A percentile compares a stretch with the other conserved stretches of the same genome.
phyloP scores from a whole-genome alignment of 92 coral and sea anemone genomes.

The Pocillopora meandrina region DNA sequence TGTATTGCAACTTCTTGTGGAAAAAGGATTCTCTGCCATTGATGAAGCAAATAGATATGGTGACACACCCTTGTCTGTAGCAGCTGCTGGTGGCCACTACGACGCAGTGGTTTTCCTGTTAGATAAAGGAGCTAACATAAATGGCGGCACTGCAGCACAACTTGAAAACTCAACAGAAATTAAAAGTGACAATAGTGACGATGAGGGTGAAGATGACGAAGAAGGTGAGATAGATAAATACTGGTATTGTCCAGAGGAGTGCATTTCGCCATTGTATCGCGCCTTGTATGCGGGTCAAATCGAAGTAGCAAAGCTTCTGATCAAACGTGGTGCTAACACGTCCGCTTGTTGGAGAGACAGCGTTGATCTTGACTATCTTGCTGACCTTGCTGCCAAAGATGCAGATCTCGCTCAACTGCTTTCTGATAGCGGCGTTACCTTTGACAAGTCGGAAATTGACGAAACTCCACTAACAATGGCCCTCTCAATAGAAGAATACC shows the following conservation, averaged over 20 bases:
- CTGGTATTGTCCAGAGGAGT: background rate
- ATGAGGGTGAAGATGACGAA: background rate
- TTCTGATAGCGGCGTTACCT: background rate
- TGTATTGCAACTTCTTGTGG: background rate
- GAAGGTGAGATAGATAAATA: background rate
- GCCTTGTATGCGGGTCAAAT: background rate
- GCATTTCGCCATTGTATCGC: background rate
- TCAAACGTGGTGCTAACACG: slow-evolving; percentile 19
- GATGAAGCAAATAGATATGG: background rate
- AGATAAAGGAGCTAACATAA: slow-evolving; percentile 19
- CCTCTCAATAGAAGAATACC: background rate
- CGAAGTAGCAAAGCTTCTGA: slow-evolving; percentile 3
- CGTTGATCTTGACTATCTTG: background rate
- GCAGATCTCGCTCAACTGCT: background rate
- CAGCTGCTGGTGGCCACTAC: background rate
- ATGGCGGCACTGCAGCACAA: background rate
- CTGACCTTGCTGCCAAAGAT: background rate
- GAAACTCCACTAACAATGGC: slow-evolving; percentile 1
- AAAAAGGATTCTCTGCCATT: background rate
- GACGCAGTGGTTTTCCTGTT: slow-evolving; percentile 2
- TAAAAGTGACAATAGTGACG: background rate
- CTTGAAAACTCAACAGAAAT: background rate
- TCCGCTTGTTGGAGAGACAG: background rate
- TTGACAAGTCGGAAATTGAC: background rate
- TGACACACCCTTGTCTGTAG: background rate